Percentiles rank a stretch among this genome's conserved stretches.
phyloP scores from a whole-genome alignment of 1,140 invertebrate species.

The Lerema accius region DNA sequence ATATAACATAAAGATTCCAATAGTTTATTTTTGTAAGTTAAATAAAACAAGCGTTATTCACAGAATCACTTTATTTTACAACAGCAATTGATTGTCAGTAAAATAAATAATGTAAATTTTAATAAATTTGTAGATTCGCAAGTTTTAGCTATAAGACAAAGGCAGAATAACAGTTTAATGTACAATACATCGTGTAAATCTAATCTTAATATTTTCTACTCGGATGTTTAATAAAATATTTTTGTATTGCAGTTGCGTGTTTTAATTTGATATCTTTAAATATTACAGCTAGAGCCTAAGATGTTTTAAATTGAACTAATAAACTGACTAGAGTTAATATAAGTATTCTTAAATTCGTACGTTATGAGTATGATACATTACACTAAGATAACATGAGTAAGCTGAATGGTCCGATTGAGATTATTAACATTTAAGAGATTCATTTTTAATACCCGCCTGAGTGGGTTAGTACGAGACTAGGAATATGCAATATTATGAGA shows the following conservation, averaged over 20 bases:
- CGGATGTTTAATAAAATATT: slow-evolving; percentile 31
- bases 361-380: slow-evolving; percentile 1
- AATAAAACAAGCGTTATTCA: slow-evolving; percentile 36
- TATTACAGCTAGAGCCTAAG: slow-evolving; percentile 7
- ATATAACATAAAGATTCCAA: too few relatives aligned
- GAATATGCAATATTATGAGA: too few relatives aligned
- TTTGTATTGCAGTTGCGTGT: slow-evolving; percentile 8
- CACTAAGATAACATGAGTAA: neutral
- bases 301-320: slow-evolving; percentile 1
- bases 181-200: slow-evolving; percentile 8
- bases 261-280: slow-evolving; percentile 14
- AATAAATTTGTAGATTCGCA: slow-evolving; percentile 4
- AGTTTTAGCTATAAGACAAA: neutral
- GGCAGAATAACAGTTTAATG: slow-evolving; percentile 1
- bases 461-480: too few relatives aligned
- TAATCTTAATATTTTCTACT: slow-evolving; percentile 17
- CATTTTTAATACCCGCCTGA: too few relatives aligned
- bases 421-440: too few relatives aligned
- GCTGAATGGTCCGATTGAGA: slow-evolving; percentile 1
- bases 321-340: slow-evolving; percentile 1
- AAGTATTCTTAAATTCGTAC: slow-evolving; percentile 4
- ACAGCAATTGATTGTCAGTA: slow-evolving; percentile 40
- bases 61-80: slow-evolving; percentile 54
- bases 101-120: slow-evolving; percentile 7
- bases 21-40: neutral